These are phyloP conservation scores for Mugil cephalus DNA, from an alignment of 2,113 vertebrate species.

Conservation along the genomic window DNA sequence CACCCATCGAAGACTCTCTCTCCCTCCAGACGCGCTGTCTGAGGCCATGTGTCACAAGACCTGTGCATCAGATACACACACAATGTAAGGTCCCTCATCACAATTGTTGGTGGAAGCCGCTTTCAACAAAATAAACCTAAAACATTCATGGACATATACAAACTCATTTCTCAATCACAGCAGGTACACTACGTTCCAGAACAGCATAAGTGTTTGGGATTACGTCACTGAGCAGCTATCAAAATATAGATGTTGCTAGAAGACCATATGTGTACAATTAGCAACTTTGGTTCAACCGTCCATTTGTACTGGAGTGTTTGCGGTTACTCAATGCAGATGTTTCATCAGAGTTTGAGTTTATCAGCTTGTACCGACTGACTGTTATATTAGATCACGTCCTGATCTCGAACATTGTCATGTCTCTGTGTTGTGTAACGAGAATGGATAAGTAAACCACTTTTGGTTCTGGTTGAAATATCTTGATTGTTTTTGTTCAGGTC, in stretches of 20 bases:
- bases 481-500: too few species aligned
- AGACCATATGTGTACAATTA: constrained; percentile 71
- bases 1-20: constrained; percentile 69
- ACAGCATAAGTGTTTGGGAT: constrained; percentile 55
- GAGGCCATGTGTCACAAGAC: constrained; percentile 69
- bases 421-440: too few species aligned
- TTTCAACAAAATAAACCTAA: constrained; percentile 31
- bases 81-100: constrained; percentile 27
- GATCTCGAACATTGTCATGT: background rate
- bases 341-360: constrained; percentile 9
- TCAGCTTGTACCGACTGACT: constrained; percentile 27
- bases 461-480: too few species aligned
- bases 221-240: constrained; percentile 69
- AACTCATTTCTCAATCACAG: constrained; percentile 35
- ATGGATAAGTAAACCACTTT: too few species aligned
- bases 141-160: constrained; percentile 3
- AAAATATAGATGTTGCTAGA: constrained; percentile 66
- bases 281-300: constrained; percentile 8
- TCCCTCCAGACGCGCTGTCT: constrained; percentile 65
- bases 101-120: constrained; percentile 15
- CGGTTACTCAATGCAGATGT: constrained; percentile 44
- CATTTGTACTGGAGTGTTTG: constrained; percentile 42
- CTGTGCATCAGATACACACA: constrained; percentile 36
- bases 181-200: constrained; percentile 60
- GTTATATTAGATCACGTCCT: background rate